phyloP scores from a whole-genome alignment of 2,888 invertebrate species.

The Pasiphila rectangulata region DNA sequence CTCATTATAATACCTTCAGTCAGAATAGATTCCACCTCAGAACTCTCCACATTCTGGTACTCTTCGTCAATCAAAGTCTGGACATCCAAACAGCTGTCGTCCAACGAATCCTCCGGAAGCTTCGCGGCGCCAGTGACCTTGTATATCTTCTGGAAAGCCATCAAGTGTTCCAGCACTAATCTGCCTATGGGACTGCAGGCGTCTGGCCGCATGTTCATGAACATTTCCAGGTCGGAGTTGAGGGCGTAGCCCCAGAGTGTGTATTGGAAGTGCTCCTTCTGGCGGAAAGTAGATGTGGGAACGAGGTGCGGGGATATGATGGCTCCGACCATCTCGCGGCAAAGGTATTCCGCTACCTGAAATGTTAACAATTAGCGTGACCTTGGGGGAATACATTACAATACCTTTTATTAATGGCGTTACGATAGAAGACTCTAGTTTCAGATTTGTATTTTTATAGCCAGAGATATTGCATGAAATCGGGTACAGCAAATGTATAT shows the following conservation, averaged over 20 bases:
- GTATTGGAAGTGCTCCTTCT: constrained; percentile 77
- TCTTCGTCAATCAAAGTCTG: constrained; percentile 73
- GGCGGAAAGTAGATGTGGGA: constrained; percentile 72
- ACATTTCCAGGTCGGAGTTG: constrained; percentile 79
- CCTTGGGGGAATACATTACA: too few relatives aligned
- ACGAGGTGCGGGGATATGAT: constrained; percentile 75
- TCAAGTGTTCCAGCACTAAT: constrained; percentile 76
- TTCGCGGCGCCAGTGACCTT: constrained; percentile 56
- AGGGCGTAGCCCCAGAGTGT: constrained; percentile 81
- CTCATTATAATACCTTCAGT: too few relatives aligned
- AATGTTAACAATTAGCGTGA: too few relatives aligned
- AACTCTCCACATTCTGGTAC: constrained; percentile 70
- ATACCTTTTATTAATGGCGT: too few relatives aligned
- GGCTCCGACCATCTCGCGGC: constrained; percentile 82
- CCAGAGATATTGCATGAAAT: too few relatives aligned
- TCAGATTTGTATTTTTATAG: too few relatives aligned
- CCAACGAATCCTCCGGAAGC: constrained; percentile 55
- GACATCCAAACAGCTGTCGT: constrained; percentile 65
- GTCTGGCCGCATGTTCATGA: constrained; percentile 80
- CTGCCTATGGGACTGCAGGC: constrained; percentile 80
- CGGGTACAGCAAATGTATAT: too few relatives aligned
- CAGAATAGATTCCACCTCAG: constrained; percentile 63
- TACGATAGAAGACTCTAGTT: too few relatives aligned
- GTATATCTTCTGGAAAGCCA: constrained; percentile 76
- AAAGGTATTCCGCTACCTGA: constrained; percentile 83